Base-by-base conservation (phyloP, 35 echinoderm and acorn worm genomes). In the Stichopus chloronotus region DNA sequence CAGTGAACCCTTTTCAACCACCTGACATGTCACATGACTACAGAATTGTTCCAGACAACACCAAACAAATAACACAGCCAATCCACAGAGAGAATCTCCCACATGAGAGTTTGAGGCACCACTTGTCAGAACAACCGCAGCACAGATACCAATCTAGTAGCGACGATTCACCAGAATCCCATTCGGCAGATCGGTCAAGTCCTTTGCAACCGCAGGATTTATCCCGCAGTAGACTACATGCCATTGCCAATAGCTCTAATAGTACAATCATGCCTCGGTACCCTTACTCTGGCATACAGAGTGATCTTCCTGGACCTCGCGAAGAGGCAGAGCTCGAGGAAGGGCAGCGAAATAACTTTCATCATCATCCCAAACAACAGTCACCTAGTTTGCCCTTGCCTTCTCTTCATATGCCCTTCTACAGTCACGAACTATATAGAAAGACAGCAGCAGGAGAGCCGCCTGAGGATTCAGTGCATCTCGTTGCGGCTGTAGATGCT, bases 21-120 rank as follows among this genome's bases (percentile, higher is more conserved):
- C 69, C 69, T 74, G 82, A 85, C 55, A 19, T 22, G 55, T 57
- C 82, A 58, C 82, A 85, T 85, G 13, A 6, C 6, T 85, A 58
- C 58, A 58, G 52, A 58, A 56, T 58, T 53, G 55, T 58, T n/a
- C 5, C 54, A 57, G 55, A 23, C 58, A 23, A 57, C 55, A 59
- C 55, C 52, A 17, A 85, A 85, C 55, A 85, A 58, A 22, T 55
- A 81, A 10, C 78, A 7, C 78, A 56, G n/a, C 56, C 82, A 58
- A 8, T 58, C 55, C 82, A 85, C 9, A 85, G 82, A 30, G 53
- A 81, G 17, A 55, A 5, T 81, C 10, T 55, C 13, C 4, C 25
- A 55, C 53, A 52, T 3, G 69, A 74, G 11, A 20, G 23, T 2
- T 25, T 58, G 55, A 85, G 55, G 56, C 17, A 85, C 54, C 20